These are phyloP conservation scores for Pocillopora grandis DNA, from an alignment of 92 coral and sea anemone genomes.

Conservation along the genomic window DNA sequence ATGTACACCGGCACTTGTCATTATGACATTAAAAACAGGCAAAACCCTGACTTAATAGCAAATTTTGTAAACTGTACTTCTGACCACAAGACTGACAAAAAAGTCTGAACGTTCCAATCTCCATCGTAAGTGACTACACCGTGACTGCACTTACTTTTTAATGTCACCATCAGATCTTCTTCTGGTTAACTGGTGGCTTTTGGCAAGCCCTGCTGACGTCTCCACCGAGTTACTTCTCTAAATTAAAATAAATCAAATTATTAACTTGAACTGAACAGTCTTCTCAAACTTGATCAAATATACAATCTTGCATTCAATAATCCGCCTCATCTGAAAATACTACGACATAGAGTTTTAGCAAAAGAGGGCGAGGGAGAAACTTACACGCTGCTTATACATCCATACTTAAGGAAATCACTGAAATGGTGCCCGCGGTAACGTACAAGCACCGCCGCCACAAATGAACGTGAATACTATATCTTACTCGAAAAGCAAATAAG, in stretches of 20 bases:
- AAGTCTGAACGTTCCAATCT: too few relatives aligned
- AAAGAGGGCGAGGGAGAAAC: too few relatives aligned
- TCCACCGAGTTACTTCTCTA: slow-evolving; percentile 5
- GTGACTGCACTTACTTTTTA: slow-evolving; percentile 25
- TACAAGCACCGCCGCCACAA: not conserved
- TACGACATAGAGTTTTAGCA: too few relatives aligned
- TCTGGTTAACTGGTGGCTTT: slow-evolving; percentile 18
- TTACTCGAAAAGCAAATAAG: not conserved
- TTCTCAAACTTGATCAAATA: not conserved
- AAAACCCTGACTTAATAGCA: too few relatives aligned
- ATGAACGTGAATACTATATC: not conserved
- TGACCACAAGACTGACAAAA: too few relatives aligned
- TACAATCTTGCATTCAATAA: not conserved
- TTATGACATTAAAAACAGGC: too few relatives aligned
- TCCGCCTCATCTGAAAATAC: too few relatives aligned
- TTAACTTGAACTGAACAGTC: not conserved
- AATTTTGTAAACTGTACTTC: too few relatives aligned
- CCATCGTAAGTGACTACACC: not conserved
- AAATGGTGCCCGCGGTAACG: too few relatives aligned
- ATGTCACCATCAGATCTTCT: slow-evolving; percentile 48
- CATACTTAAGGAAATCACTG: too few relatives aligned
- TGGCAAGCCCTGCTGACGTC: not conserved
- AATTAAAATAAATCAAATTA: not conserved
- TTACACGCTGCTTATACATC: too few relatives aligned
- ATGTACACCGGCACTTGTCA: too few relatives aligned